Percentiles rank a stretch among this genome's conserved stretches.
phyloP scores from a whole-genome alignment of 1,140 invertebrate species.

The Atopsyche davidsoni region DNA sequence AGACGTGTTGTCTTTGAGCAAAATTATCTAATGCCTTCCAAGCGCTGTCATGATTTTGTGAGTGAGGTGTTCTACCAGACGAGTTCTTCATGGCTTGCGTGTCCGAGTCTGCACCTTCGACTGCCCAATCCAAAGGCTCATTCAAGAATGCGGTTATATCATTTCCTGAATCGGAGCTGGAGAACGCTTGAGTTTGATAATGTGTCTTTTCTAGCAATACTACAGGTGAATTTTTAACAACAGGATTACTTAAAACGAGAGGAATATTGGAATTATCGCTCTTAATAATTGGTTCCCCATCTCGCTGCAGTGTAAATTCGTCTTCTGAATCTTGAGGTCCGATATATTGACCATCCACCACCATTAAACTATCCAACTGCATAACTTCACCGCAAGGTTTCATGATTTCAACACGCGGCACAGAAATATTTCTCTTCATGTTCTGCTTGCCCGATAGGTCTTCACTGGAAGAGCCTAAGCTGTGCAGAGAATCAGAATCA shows the following conservation, averaged over 20 bases:
- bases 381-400: conserved; percentile 59
- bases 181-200: conserved; percentile 6
- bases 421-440: conserved; percentile 37
- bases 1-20: conserved; percentile 36
- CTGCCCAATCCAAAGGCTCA: conserved; percentile 64
- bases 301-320: no score
- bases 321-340: conserved; percentile 37
- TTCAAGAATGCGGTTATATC: conserved; percentile 56
- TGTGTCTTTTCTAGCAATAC: no score
- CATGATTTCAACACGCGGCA: conserved; percentile 60
- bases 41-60: conserved; percentile 4
- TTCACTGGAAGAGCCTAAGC: conserved; percentile 40
- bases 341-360: conserved; percentile 42
- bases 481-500: conserved; percentile 59
- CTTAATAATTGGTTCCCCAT: background rate
- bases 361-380: conserved; percentile 53
- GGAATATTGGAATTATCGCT: no score
- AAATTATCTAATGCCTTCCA: conserved; percentile 24
- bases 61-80: background rate
- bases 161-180: conserved; percentile 37
- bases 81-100: conserved; percentile 31
- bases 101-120: conserved; percentile 55
- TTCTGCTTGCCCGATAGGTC: conserved; percentile 33
- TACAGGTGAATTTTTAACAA: background rate
- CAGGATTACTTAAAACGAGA: background rate